phyloP scores from a whole-genome alignment of 2,888 invertebrate species.

The Sturmia bella region DNA sequence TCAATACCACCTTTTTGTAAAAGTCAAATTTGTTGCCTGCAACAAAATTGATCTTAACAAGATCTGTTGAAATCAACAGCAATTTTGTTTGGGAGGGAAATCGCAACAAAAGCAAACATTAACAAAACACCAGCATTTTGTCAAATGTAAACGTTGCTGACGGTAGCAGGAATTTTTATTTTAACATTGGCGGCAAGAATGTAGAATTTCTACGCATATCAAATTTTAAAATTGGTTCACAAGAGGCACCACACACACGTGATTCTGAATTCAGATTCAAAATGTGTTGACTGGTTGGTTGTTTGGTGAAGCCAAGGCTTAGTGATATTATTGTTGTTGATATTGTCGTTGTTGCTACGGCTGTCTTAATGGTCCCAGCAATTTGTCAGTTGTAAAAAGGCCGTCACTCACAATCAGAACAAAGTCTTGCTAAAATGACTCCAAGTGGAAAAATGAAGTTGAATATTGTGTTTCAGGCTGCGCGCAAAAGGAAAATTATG shows the following conservation, averaged over 20 bases:
- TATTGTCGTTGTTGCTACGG: conserved; percentile 46
- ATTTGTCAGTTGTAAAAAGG: conserved; percentile 69
- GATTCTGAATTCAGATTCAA: conserved; percentile 5
- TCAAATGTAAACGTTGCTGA: conserved; percentile 72
- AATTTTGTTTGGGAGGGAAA: conserved; percentile 11
- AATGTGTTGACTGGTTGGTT: conserved; percentile 14
- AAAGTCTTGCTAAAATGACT: conserved; percentile 35
- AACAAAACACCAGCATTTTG: conserved; percentile 48
- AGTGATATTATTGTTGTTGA: conserved; percentile 14
- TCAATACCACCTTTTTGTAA: conserved; percentile 14
- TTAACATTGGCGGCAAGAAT: conserved; percentile 61
- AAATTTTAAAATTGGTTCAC: conserved; percentile 46
- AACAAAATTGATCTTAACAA: conserved; percentile 23
- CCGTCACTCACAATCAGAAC: conserved; percentile 67
- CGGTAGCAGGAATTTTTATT: conserved; percentile 71
- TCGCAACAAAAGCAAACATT: background rate
- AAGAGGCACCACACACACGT: conserved; percentile 43
- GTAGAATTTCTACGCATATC: conserved; percentile 52
- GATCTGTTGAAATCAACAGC: conserved; percentile 14
- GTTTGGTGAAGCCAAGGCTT: conserved; percentile 22
- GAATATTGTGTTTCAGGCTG: conserved; percentile 16
- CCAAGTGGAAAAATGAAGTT: conserved; percentile 18
- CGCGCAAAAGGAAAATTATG: conserved; percentile 24
- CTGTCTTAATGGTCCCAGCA: conserved; percentile 65
- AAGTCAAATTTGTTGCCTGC: conserved; percentile 13